A percentile compares a stretch with the other conserved stretches of the same genome.
phyloP scores from a whole-genome alignment of 2,113 vertebrate genomes.

The Pterophyllum scalare region DNA sequence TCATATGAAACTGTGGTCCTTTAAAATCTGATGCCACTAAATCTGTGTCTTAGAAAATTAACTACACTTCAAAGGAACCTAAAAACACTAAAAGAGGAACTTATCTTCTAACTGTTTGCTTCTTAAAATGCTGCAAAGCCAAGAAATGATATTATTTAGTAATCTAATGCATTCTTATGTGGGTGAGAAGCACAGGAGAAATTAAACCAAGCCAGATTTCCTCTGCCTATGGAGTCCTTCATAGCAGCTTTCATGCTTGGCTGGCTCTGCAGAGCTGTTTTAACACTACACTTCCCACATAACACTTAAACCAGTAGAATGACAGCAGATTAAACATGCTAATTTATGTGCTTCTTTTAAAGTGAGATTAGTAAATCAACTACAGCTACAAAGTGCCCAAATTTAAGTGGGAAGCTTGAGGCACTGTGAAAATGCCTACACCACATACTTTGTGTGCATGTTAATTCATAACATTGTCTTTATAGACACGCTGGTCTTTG shows the following conservation, averaged over 20 bases:
- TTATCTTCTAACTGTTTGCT: not conserved
- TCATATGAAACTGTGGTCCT: not conserved
- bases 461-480: not conserved
- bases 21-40: not conserved
- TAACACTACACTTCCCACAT: conserved; percentile 17
- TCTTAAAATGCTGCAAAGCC: not conserved
- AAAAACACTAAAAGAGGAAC: not conserved
- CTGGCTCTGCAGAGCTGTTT: not conserved
- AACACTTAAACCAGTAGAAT: conserved; percentile 19
- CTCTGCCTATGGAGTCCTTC: conserved; percentile 10
- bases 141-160: not conserved
- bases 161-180: not conserved
- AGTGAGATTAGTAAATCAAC: conserved; percentile 10
- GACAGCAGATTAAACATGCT: conserved; percentile 11
- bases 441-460: not conserved
- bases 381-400: not conserved
- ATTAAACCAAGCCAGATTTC: conserved; percentile 8
- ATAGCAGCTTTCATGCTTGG: conserved; percentile 14
- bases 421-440: not conserved
- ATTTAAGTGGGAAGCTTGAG: not conserved
- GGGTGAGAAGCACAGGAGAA: conserved; percentile 2
- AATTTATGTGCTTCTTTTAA: conserved; percentile 14
- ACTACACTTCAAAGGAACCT: not conserved
- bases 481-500: not conserved
- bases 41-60: not conserved